Conservation (phyloP, 2,113 vertebrate genomes). For the Mormyrus iriodes region DNA sequence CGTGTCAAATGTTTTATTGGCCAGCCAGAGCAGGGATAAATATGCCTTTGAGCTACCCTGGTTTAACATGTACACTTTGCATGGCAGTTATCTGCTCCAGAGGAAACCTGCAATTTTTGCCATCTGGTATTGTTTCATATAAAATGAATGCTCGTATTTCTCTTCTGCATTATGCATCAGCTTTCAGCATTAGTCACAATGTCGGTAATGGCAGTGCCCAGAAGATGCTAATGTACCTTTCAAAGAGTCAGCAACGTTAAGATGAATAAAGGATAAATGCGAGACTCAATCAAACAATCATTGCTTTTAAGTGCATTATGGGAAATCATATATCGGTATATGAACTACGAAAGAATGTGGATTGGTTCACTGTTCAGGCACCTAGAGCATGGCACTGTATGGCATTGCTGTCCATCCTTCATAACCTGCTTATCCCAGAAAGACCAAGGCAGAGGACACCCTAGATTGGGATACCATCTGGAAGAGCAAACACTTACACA, state of each 20-base stretch:
- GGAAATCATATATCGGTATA: not conserved
- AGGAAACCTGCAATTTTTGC: not conserved
- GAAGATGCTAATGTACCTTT: not conserved
- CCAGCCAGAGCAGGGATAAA: not conserved
- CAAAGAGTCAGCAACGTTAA: not conserved
- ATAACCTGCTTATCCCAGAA: not conserved
- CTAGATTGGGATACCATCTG: not conserved
- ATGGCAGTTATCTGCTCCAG: not conserved
- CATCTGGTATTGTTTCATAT: not conserved
- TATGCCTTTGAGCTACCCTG: not conserved
- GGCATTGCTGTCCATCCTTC: not conserved
- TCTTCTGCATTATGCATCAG: not conserved
- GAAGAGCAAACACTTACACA: not conserved
- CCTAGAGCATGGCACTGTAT: not conserved
- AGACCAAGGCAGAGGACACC: not conserved
- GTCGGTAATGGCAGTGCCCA: not conserved
- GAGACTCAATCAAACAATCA: not conserved
- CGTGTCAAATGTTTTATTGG: not conserved
- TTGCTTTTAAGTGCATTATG: not conserved
- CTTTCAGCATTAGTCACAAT: slow-evolving; percentile 4
- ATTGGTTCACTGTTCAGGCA: not conserved
- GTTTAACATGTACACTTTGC: not conserved
- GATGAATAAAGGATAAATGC: not conserved
- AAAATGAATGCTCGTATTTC: not conserved
- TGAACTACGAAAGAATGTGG: not conserved